A percentile compares a stretch with the other conserved stretches of the same genome.
phyloP scores from a whole-genome alignment of 2,113 vertebrate genomes.

The Elephantulus edwardii region DNA sequence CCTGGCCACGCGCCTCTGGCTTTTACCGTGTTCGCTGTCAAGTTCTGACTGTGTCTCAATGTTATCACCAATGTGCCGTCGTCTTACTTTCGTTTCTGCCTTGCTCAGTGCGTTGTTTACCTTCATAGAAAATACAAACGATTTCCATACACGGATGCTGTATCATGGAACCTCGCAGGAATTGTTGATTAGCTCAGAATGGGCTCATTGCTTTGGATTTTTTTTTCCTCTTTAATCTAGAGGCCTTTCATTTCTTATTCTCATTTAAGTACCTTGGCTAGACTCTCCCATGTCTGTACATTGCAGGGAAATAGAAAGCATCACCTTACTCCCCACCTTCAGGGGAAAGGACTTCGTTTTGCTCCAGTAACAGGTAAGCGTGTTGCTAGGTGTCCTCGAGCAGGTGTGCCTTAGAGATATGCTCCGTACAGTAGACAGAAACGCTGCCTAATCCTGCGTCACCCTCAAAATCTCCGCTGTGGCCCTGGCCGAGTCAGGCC shows the following conservation, averaged over 20 bases:
- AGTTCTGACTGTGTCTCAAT: too few relatives aligned
- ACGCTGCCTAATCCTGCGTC: too few relatives aligned
- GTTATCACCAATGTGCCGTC: fast-evolving
- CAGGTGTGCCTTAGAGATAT: too few relatives aligned
- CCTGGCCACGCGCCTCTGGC: too few relatives aligned
- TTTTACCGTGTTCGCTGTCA: fast-evolving
- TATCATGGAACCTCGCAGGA: neutral
- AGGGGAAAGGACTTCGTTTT: fast-evolving
- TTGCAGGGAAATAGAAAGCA: fast-evolving
- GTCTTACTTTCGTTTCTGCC: neutral
- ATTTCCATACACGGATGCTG: fast-evolving
- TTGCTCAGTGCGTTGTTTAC: fast-evolving
- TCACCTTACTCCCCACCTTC: fast-evolving
- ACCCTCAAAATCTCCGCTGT: too few relatives aligned
- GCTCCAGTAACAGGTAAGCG: too few relatives aligned
- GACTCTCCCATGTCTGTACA: neutral
- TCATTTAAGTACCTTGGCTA: fast-evolving
- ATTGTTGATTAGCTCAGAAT: fast-evolving
- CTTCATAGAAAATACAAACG: fast-evolving
- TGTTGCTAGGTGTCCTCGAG: too few relatives aligned
- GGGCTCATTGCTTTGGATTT: too few relatives aligned
- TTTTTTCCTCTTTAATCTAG: too few relatives aligned
- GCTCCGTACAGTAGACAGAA: too few relatives aligned
- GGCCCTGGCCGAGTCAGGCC: too few relatives aligned
- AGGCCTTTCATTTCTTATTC: fast-evolving